Evolutionary conservation across 2,888 invertebrate species (phyloP).

Genomic region (Antheraea yamamai): DNA sequence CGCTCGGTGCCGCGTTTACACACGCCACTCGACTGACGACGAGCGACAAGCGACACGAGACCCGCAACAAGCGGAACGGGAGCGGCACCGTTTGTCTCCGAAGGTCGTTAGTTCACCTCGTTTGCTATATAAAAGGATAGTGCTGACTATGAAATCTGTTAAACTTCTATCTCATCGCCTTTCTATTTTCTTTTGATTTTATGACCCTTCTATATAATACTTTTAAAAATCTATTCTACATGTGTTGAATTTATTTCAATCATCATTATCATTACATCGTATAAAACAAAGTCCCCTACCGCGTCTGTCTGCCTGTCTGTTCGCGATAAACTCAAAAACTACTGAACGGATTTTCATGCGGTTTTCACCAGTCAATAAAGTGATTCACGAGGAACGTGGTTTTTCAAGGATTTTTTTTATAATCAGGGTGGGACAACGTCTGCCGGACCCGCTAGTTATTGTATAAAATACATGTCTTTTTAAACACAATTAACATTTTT

Average conservation of each 20-base stretch:
- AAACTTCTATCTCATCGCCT: slow-evolving; percentile 40
- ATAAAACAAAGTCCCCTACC: neutral
- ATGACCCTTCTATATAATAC: neutral
- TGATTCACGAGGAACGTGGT: too few relatives aligned
- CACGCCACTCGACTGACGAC: slow-evolving; percentile 51
- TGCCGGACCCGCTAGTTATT: too few relatives aligned
- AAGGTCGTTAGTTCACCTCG: slow-evolving; percentile 55
- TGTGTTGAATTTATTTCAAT: neutral
- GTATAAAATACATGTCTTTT: too few relatives aligned
- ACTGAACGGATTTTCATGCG: too few relatives aligned
- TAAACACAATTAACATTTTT: too few relatives aligned
- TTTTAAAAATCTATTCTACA: neutral
- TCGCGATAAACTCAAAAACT: too few relatives aligned
- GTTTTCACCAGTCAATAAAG: too few relatives aligned
- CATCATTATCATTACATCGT: neutral
- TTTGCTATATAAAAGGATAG: slow-evolving; percentile 63
- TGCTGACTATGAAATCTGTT: slow-evolving; percentile 45
- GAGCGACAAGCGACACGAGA: slow-evolving; percentile 37
- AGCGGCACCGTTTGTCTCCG: slow-evolving; percentile 44
- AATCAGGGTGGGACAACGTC: too few relatives aligned
- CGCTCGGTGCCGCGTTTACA: slow-evolving; percentile 51
- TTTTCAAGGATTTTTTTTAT: too few relatives aligned
- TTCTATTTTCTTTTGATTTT: neutral
- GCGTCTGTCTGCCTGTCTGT: too few relatives aligned
- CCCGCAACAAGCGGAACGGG: slow-evolving; percentile 29